Evolutionary conservation across 2,888 invertebrate species (phyloP), one percentile per base, ranked within the genome.

Genomic region (Xanthostigma xanthostigma): DNA sequence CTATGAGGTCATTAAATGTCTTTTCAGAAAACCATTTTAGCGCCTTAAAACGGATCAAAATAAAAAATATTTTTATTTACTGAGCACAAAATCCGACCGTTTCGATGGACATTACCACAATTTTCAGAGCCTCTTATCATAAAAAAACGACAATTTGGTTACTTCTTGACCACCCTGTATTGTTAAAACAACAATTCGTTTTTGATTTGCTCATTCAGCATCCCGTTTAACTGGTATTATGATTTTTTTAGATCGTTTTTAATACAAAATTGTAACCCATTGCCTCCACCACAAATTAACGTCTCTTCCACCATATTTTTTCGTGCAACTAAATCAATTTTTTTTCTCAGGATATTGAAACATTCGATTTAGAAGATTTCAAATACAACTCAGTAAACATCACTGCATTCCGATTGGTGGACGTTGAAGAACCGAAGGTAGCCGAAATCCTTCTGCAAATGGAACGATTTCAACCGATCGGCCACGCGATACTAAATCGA

Each of bases 361-460:
- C 88, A 10, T 89, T 85, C 60, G 89, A 90, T 60, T 69, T 91
- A 52, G 90, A 90, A 65, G 90, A 90, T 62, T 94, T 92, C 66
- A 87, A 87, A 62, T 92, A 94, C 71, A 94, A 94, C 62, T 83
- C 85, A 41, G 92, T 93, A 39, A 94, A 94, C 67, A 90, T 94
- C 71, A 93, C 92, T n/a, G 90, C 92, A 0, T 93, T 91, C 73
- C 75, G 93, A 41, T 70, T 94, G 53, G 89, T 91, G 2, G 89
- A 91, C 62, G 75, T 87, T 4, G 83, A 81, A 48, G 81, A 85
- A 34, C 76, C 81, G 36, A 78, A 78, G 57, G 86, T 87, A 47
- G 75, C 75, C 51, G 85, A 86, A 53, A 76, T 81, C 3, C 72
- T 90, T 36, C 79, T 81, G 50, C 83, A 89, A 59, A 91, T 92